phyloP scores from a whole-genome alignment of 2,113 vertebrate species.

The Lepus timidus region DNA sequence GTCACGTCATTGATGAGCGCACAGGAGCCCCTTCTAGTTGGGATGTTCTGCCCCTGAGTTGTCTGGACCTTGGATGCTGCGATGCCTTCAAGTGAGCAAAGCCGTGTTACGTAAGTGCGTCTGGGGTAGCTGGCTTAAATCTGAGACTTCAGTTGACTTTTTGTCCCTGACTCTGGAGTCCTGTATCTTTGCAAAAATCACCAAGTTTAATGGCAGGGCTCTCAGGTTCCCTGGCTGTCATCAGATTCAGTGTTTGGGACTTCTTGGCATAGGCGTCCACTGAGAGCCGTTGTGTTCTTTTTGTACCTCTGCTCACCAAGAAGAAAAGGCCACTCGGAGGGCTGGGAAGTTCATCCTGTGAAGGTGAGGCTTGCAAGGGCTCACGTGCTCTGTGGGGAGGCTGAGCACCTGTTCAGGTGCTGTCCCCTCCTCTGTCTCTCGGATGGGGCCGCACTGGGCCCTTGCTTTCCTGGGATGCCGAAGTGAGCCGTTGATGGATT shows the following conservation, averaged over 20 bases:
- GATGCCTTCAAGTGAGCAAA: slow-evolving; percentile 2
- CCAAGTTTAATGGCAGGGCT: slow-evolving; percentile 37
- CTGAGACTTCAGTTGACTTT: slow-evolving; percentile 41
- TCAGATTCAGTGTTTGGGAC: slow-evolving; percentile 16
- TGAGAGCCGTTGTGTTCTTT: slow-evolving; percentile 18
- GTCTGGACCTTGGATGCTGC: background rate
- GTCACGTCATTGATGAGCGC: background rate
- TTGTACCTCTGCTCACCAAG: slow-evolving; percentile 11
- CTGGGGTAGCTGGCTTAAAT: slow-evolving; percentile 37
- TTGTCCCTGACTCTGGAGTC: slow-evolving; percentile 48
- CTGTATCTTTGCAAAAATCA: slow-evolving; percentile 55
- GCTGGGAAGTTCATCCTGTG: background rate
- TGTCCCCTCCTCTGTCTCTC: background rate
- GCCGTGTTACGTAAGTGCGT: background rate
- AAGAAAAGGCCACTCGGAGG: slow-evolving; percentile 54
- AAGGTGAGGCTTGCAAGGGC: background rate
- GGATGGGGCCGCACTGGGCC: background rate
- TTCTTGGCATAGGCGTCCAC: slow-evolving; percentile 63
- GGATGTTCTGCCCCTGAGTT: background rate
- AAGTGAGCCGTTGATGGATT: too few species aligned
- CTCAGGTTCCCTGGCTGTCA: slow-evolving; percentile 48
- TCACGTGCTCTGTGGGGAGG: background rate
- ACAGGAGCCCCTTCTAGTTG: background rate
- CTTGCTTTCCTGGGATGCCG: background rate
- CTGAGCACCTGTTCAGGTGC: background rate